These are phyloP conservation scores for Telenomus remus DNA, from an alignment of 1,140 invertebrate genomes.

Conservation along the genomic window DNA sequence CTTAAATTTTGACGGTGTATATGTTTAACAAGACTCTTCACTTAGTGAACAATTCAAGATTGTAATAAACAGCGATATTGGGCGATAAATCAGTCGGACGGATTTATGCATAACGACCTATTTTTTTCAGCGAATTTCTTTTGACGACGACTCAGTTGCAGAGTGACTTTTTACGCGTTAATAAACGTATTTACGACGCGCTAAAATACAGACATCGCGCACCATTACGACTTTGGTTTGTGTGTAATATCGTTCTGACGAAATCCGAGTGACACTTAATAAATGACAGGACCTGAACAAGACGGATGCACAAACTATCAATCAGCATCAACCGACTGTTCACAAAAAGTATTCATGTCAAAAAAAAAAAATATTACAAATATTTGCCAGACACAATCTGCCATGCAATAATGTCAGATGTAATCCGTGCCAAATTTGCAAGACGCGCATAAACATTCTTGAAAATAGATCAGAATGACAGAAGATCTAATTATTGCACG, in stretches of 20 bases:
- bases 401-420: constrained; percentile 41
- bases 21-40: constrained; percentile 31
- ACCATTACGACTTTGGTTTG: constrained; percentile 19
- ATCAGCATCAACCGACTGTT: too few relatives aligned
- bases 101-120: constrained; percentile 44
- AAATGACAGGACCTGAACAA: too few relatives aligned
- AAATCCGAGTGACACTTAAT: constrained; percentile 3
- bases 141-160: constrained; percentile 33
- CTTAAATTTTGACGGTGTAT: neutral
- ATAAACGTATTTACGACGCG: constrained; percentile 49
- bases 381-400: constrained; percentile 40
- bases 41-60: constrained; percentile 40
- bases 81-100: constrained; percentile 30
- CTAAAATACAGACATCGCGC: constrained; percentile 35
- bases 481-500: constrained; percentile 10
- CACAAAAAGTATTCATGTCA: neutral
- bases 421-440: constrained; percentile 37
- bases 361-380: constrained; percentile 10
- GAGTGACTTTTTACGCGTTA: constrained; percentile 53
- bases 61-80: constrained; percentile 37
- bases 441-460: constrained; percentile 31
- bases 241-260: constrained; percentile 12
- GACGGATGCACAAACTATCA: too few relatives aligned
- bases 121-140: constrained; percentile 31
- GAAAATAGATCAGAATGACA: constrained; percentile 51